Percentiles rank a stretch among this genome's conserved stretches.
phyloP scores from a whole-genome alignment of 2,797 vertebrate genomes.

The Nothura maculosa region DNA sequence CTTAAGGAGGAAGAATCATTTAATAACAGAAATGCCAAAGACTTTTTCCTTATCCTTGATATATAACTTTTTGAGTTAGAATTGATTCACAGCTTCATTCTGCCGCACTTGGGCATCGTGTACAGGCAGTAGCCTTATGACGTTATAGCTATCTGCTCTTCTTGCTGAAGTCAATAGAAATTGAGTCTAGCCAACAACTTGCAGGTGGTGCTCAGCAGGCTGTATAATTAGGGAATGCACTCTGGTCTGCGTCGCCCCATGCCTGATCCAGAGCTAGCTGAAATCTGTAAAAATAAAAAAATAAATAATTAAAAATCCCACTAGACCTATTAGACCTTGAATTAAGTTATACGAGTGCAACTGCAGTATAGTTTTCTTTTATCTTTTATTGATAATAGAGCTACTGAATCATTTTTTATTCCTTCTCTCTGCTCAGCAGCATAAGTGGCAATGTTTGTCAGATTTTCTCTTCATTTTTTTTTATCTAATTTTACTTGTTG shows the following conservation, averaged over 20 bases:
- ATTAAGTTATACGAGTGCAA: background rate
- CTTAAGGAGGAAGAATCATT: background rate
- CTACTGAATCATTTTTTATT: background rate
- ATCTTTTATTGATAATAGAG: background rate
- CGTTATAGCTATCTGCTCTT: background rate
- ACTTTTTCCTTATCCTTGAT: background rate
- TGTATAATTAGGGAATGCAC: background rate
- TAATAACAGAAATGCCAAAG: background rate
- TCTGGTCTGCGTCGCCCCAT: background rate
- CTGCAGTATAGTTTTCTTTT: background rate
- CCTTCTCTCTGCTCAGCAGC: background rate
- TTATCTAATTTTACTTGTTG: constrained; percentile 1
- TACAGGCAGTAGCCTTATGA: background rate
- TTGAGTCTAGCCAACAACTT: background rate
- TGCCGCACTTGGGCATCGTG: background rate
- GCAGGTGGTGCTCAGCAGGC: background rate
- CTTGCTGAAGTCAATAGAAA: background rate
- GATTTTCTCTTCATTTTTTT: constrained; percentile 14
- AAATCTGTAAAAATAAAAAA: constrained; percentile 13
- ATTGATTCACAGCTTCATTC: constrained; percentile 6
- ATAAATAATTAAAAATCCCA: too few species aligned
- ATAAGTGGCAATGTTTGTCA: background rate
- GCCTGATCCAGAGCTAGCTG: background rate
- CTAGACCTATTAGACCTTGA: background rate
- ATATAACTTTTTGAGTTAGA: background rate